Conservation (phyloP, 1,140 invertebrate genomes). For the Nasonia giraulti region DNA sequence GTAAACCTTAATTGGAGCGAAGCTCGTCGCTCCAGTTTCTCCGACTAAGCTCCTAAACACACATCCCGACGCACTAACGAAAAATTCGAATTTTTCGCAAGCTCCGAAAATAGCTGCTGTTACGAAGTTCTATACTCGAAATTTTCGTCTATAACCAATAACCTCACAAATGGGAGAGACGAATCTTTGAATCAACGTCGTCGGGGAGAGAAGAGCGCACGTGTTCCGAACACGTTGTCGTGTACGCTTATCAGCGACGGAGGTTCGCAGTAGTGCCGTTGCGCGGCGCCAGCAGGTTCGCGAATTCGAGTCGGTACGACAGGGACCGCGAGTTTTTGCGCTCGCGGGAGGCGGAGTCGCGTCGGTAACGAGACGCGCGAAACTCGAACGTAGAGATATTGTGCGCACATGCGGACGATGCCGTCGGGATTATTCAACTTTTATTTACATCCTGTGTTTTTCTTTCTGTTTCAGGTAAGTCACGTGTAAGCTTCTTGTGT, state of each 20-base stretch:
- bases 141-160: no score
- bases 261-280: conserved; percentile 42
- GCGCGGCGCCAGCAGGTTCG: conserved; percentile 68
- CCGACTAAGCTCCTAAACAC: background rate
- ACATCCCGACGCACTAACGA: background rate
- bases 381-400: conserved; percentile 23
- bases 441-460: conserved; percentile 14
- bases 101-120: no score
- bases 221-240: conserved; percentile 11
- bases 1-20: conserved; percentile 37
- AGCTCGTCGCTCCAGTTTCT: background rate
- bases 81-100: background rate
- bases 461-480: conserved; percentile 64
- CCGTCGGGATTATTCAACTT: background rate
- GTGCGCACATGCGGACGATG: conserved; percentile 1
- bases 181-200: no score
- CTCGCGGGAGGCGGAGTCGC: background rate
- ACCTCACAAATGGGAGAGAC: no score
- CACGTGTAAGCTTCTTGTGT: background rate
- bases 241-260: background rate
- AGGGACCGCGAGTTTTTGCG: conserved; percentile 60
- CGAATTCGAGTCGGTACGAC: conserved; percentile 65
- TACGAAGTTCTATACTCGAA: no score
- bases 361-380: conserved; percentile 56
- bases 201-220: no score